phyloP scores from a whole-genome alignment of 1,140 invertebrate species.

The Eubasilissa regina region DNA sequence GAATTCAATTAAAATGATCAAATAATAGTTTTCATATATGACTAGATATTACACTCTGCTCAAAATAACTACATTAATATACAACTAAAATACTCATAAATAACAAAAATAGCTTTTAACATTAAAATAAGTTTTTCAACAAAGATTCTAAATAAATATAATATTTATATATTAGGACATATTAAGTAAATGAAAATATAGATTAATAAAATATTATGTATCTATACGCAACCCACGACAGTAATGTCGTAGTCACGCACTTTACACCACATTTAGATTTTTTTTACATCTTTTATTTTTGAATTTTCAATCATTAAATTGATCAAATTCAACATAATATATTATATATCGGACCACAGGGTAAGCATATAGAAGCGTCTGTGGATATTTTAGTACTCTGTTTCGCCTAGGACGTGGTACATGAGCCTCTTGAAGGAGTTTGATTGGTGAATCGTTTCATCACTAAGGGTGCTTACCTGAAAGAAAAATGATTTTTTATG shows the following conservation, averaged over 20 bases:
- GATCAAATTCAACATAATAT: constrained; percentile 22
- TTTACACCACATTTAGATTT: constrained; percentile 17
- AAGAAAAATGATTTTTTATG: constrained; percentile 63
- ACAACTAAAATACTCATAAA: constrained; percentile 53
- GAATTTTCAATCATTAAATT: constrained; percentile 18
- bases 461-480: constrained; percentile 75
- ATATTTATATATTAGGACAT: constrained; percentile 1
- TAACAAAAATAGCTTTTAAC: constrained; percentile 51
- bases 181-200: constrained; percentile 19
- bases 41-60: constrained; percentile 60
- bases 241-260: background rate
- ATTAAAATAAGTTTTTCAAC: constrained; percentile 21
- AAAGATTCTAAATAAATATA: constrained; percentile 35
- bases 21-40: constrained; percentile 52
- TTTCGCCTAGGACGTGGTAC: constrained; percentile 88
- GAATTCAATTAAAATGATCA: constrained; percentile 38
- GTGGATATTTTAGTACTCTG: constrained; percentile 75
- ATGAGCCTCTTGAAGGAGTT: constrained; percentile 93
- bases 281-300: constrained; percentile 3
- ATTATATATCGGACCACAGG: background rate
- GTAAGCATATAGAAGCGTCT: background rate
- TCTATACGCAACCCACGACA: background rate
- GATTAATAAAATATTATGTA: constrained; percentile 5
- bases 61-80: constrained; percentile 53
- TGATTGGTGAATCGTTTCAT: constrained; percentile 91